Evolutionary conservation across 35 echinoderm and acorn worm species (phyloP).

Genomic region (Ophiothrix spiculata): DNA sequence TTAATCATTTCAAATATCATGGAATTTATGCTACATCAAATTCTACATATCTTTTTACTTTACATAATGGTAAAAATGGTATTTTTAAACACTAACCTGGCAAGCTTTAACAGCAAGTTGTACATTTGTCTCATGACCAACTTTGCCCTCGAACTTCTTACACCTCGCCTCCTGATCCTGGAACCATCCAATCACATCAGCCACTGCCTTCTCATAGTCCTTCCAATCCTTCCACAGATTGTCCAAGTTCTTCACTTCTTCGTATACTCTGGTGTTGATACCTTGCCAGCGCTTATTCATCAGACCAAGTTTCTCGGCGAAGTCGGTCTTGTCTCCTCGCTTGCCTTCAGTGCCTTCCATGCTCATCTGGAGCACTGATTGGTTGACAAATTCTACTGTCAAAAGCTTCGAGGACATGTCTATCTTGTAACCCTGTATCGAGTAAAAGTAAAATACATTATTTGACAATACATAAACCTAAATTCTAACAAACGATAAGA

Average conservation of each 20-base stretch:
- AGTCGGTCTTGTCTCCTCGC: slow-evolving; percentile 89
- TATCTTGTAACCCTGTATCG: slow-evolving; percentile 84
- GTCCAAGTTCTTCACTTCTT: slow-evolving; percentile 72
- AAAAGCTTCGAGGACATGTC: slow-evolving; percentile 75
- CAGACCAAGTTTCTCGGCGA: slow-evolving; percentile 83
- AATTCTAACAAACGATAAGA: too few species aligned
- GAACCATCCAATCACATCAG: slow-evolving; percentile 55
- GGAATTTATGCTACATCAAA: too few species aligned
- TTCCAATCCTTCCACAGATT: slow-evolving; percentile 60
- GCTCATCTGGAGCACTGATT: slow-evolving; percentile 76
- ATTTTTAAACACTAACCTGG: slow-evolving; percentile 52
- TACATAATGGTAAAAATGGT: too few species aligned
- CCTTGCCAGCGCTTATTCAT: slow-evolving; percentile 87
- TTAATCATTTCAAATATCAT: too few species aligned
- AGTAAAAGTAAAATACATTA: too few species aligned
- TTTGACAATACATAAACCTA: too few species aligned
- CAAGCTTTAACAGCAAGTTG: slow-evolving; percentile 70
- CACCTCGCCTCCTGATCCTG: slow-evolving; percentile 67
- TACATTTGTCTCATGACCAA: slow-evolving; percentile 75
- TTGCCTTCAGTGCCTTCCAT: slow-evolving; percentile 55
- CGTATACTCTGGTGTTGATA: slow-evolving; percentile 52
- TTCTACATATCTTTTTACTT: too few species aligned
- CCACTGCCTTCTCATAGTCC: slow-evolving; percentile 52
- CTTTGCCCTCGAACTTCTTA: slow-evolving; percentile 65
- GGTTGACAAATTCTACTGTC: slow-evolving; percentile 96